Evolutionary conservation across 1,140 invertebrate species (phyloP), one percentile per base, ranked within the genome.

Genomic region (Drosophila sucinea): DNA sequence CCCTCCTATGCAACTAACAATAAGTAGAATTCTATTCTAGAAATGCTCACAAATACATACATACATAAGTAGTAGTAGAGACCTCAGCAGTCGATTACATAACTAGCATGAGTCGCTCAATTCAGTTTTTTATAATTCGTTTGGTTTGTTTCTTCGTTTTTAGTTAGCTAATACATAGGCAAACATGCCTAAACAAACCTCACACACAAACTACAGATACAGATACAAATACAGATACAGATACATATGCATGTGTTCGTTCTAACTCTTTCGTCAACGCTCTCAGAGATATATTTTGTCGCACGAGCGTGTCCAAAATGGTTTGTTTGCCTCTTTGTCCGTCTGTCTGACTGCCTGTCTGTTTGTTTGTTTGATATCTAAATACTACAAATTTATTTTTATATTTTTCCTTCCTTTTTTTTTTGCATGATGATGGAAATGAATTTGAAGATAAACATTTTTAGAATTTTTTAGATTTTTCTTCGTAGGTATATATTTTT

Each of bases 111-210:
- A 51, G 44, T 51, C 44, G 23, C 44, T 51, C 44, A 51, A 51
- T 51, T 27, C 44, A 51, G 44, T 51, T 51, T 27, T 44, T 51
- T 51, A 51, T 51, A 51, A 51, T 51, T 51, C 44, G 44, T 51
- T 51, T 51, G 23, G 44, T 51, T 51, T 51, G 44, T 47, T 47
- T 23, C 17, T 47, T 23, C 17, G 17, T 47, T 51, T 73, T 74
- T 67, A 70, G 70, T 79, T 68, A 47, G 76, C 60, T 79, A 79
- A 79, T 79, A 79, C 70, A 38, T 61, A 55, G 73, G 41, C 77
- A 79, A 79, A 78, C 70, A 78, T 67, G 17, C 38, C 35, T 78
- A 64, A 73, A 78, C 63, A 40, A 51, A 51, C 44, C 74, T 68
- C 35, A 58, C 76, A 79, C 77, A 77, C 76, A 79, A 64, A 73